A percentile compares a stretch with the other conserved stretches of the same genome.
Conservation (phyloP, 2,888 invertebrate genomes). For the Tetranychus piercei region DNA sequence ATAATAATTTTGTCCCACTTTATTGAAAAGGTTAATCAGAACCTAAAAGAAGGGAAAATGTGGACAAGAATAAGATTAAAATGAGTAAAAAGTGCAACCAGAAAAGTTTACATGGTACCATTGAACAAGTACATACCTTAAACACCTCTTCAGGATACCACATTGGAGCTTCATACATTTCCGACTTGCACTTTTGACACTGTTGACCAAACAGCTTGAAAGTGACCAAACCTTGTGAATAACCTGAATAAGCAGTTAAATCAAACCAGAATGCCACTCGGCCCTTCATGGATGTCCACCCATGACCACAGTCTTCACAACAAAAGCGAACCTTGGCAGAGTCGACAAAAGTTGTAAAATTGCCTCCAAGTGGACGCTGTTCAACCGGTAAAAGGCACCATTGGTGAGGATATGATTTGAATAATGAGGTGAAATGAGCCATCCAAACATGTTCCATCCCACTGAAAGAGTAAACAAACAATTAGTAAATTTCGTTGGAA, state of each 20-base stretch:
- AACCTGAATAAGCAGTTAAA: constrained; percentile 29
- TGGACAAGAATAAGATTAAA: background rate
- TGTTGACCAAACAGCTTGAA: constrained; percentile 37
- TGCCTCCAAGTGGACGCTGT: constrained; percentile 29
- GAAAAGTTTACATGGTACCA: background rate
- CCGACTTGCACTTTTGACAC: constrained; percentile 34
- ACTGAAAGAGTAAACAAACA: constrained; percentile 21
- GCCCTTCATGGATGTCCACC: constrained; percentile 39
- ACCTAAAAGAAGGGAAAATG: constrained; percentile 30
- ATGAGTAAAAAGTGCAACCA: background rate
- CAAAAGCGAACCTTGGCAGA: constrained; percentile 35
- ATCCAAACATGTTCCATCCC: constrained; percentile 36
- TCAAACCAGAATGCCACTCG: constrained; percentile 36
- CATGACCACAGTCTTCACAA: constrained; percentile 36
- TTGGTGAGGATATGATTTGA: constrained; percentile 31
- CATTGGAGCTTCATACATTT: constrained; percentile 35
- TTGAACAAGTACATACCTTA: constrained; percentile 31
- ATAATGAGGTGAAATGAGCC: constrained; percentile 32
- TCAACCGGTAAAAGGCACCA: constrained; percentile 33
- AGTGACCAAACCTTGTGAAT: constrained; percentile 31
- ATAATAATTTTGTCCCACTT: constrained; percentile 35
- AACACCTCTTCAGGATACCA: constrained; percentile 38
- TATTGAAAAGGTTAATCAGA: constrained; percentile 34
- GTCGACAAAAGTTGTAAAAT: constrained; percentile 33
- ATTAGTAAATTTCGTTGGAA: background rate